Base-by-base conservation (phyloP, 53 echinoderm and acorn worm species). In the Glandiceps talaboti region DNA sequence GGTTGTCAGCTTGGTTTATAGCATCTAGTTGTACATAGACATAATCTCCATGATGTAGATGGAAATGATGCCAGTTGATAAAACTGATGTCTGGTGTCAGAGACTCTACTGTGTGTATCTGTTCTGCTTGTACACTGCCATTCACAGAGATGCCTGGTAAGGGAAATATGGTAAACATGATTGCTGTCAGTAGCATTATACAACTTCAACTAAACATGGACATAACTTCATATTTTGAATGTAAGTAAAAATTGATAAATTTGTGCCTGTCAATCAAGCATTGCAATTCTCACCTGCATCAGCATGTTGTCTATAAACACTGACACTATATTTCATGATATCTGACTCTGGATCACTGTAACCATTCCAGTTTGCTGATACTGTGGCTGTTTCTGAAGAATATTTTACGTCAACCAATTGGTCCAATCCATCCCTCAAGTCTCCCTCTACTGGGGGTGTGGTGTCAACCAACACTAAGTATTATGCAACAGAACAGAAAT, bases 61-160 rank as follows among this genome's bases (percentile, higher is more conserved):
- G 89, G 33, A 88, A 88, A 76, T 88, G 89, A 79, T 88, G 89
- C 89, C 89, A 88, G n/a, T 88, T 85, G 31, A 88, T 75, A 30
- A 29, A 82, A 28, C 84, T 77, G 1, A 76, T 33, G 1, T 82
- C 79, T 0, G 31, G 33, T 1, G 84, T 79, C 26, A 88, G 85
- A 28, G 85, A 85, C 27, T 79, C 89, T 28, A 79, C 73, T 26
- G 74, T 79, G 29, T 88, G 85, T 31, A 88, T 82, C 14, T 79
- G 64, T 45, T 45, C 64, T 45, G 64, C n/a, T n/a, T n/a, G n/a
- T n/a, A n/a, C n/a, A n/a, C n/a, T n/a, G n/a, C n/a, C n/a, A n/a
- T n/a, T n/a, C n/a, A n/a, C n/a, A n/a, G n/a, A n/a, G n/a, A n/a
- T n/a, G n/a, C n/a, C n/a, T n/a, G n/a, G n/a, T n/a, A 73, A 74